Percentiles rank a stretch among this genome's conserved stretches.
Evolutionary conservation across 2,113 vertebrate species (phyloP).

Genomic region (Alligator mississippiensis): DNA sequence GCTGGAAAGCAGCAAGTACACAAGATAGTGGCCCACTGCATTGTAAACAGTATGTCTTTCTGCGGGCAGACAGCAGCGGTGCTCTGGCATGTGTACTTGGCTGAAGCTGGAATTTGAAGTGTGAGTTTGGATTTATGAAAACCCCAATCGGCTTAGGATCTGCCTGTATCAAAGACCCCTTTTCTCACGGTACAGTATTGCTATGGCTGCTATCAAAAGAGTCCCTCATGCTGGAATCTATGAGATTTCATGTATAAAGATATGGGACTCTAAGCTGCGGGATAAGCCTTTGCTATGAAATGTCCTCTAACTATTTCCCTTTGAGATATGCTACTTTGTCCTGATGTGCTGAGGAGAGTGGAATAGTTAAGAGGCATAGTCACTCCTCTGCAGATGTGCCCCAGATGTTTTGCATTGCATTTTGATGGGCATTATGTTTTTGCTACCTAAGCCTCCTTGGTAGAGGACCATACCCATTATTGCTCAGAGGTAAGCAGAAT

Average conservation of each 20-base stretch:
- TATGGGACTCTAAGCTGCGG: slow-evolving; percentile 65
- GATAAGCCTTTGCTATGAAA: slow-evolving; percentile 65
- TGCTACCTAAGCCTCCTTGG: not conserved
- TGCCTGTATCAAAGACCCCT: slow-evolving; percentile 37
- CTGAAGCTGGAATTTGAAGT: slow-evolving; percentile 42
- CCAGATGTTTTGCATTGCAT: not conserved
- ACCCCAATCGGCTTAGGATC: slow-evolving; percentile 23
- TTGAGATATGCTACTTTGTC: slow-evolving; percentile 39
- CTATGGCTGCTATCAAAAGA: slow-evolving; percentile 57
- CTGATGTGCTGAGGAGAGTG: slow-evolving; percentile 11
- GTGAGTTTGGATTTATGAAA: not conserved
- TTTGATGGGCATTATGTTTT: not conserved
- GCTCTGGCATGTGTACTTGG: not conserved
- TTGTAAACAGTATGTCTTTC: slow-evolving; percentile 13
- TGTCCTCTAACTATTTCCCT: slow-evolving; percentile 33
- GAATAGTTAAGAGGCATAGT: slow-evolving; percentile 1
- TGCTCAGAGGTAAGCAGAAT: not conserved
- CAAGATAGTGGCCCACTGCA: slow-evolving; percentile 6
- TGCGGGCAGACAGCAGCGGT: not conserved
- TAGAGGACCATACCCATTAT: not conserved
- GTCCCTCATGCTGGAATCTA: slow-evolving; percentile 61
- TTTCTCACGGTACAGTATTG: slow-evolving; percentile 46
- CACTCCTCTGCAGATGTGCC: not conserved
- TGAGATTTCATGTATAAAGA: slow-evolving; percentile 69
- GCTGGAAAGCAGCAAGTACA: slow-evolving; percentile 2